A percentile compares a stretch with the other conserved stretches of the same genome.
phyloP scores from a whole-genome alignment of 2,113 vertebrate genomes.

The Elanoides forficatus region DNA sequence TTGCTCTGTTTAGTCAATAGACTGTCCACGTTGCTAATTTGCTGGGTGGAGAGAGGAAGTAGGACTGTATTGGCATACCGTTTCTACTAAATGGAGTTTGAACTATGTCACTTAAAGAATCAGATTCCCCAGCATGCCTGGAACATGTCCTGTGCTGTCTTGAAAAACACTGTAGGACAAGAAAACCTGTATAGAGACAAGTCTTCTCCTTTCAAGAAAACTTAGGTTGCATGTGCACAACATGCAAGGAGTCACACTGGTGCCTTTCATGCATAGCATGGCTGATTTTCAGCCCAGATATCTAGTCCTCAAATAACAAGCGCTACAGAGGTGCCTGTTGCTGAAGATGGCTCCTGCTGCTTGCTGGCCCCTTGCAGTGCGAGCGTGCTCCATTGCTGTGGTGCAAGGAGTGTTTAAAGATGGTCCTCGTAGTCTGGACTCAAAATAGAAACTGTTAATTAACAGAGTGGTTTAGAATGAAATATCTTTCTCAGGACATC shows the following conservation, averaged over 20 bases:
- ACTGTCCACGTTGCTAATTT: neutral
- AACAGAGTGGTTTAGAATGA: neutral
- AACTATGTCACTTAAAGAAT: neutral
- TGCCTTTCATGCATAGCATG: neutral
- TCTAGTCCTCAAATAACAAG: neutral
- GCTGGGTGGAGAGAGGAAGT: neutral
- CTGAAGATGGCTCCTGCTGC: neutral
- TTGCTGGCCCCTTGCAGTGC: too few relatives aligned
- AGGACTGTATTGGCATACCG: neutral
- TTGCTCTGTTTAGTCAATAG: neutral
- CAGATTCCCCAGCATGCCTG: neutral
- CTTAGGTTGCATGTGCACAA: neutral
- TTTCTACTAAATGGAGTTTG: neutral
- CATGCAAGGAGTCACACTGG: fast-evolving
- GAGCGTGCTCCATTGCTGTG: neutral
- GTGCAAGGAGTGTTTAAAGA: neutral
- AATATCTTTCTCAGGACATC: neutral
- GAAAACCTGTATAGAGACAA: neutral
- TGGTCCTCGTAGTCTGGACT: neutral
- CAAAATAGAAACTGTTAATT: neutral
- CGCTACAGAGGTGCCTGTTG: fast-evolving
- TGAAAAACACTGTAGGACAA: neutral
- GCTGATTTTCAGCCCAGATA: neutral
- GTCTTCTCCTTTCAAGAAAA: neutral
- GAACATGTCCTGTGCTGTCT: neutral